phyloP scores from a whole-genome alignment of 2,797 vertebrate genomes.

The Coluber constrictor region DNA sequence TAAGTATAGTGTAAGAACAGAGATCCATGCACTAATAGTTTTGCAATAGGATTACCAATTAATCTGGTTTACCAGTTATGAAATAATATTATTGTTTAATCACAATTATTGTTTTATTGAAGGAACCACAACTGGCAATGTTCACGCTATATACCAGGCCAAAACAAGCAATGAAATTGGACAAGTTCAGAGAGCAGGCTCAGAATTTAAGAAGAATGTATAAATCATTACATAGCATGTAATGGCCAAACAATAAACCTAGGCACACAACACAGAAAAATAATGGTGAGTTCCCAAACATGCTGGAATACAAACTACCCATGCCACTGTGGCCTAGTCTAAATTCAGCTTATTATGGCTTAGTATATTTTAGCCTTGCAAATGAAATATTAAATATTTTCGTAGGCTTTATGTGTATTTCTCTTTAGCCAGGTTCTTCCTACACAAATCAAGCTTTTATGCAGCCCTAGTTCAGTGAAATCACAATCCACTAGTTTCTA shows the following conservation, averaged over 20 bases:
- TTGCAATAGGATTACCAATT: background rate
- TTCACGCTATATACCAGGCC: background rate
- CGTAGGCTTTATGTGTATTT: too few relatives aligned
- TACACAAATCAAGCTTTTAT: too few relatives aligned
- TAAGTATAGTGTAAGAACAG: background rate
- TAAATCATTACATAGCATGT: background rate
- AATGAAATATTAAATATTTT: background rate
- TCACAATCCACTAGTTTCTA: too few relatives aligned
- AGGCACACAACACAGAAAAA: background rate
- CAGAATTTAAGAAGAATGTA: background rate
- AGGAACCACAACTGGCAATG: background rate
- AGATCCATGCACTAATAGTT: background rate
- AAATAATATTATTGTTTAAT: background rate
- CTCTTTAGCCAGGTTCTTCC: too few relatives aligned
- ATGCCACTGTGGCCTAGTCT: background rate
- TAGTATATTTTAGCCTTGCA: background rate
- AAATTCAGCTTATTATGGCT: background rate
- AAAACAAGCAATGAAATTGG: background rate
- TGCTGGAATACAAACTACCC: background rate
- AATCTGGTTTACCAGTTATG: background rate
- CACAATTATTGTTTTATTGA: background rate
- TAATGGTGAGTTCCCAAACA: background rate
- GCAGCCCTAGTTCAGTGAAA: too few relatives aligned
- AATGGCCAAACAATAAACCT: background rate
- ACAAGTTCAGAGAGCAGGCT: background rate